These are phyloP conservation scores for Tetraneura akinire DNA, from an alignment of 1,140 invertebrate genomes.

Conservation along the genomic window DNA sequence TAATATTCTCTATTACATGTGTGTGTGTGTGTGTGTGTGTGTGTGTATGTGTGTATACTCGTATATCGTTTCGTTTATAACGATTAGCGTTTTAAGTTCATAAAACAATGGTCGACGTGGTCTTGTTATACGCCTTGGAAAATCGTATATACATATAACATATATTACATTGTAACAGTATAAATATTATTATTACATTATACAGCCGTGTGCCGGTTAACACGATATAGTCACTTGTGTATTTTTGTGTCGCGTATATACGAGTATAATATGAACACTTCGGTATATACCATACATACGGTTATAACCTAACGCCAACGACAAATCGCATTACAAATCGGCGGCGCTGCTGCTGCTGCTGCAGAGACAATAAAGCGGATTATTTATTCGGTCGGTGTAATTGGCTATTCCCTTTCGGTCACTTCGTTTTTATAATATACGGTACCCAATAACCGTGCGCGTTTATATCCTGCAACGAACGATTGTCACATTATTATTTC, in stretches of 20 bases:
- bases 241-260: no score
- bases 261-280: background rate
- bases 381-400: slow-evolving; percentile 16
- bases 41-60: no score
- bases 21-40: no score
- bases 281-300: background rate
- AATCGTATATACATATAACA: background rate
- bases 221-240: slow-evolving; percentile 6
- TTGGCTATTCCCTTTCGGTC: background rate
- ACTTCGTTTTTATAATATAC: background rate
- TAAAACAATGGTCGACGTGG: background rate
- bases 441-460: no score
- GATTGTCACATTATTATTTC: no score
- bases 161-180: background rate
- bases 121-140: background rate
- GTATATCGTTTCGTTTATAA: no score
- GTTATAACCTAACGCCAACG: background rate
- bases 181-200: background rate
- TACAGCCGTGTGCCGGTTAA: slow-evolving; percentile 5
- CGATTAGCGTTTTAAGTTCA: background rate
- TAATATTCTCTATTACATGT: no score
- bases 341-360: no score
- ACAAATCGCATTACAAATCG: slow-evolving; percentile 38
- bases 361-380: slow-evolving; percentile 18
- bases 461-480: no score